Conservation (phyloP, 2,113 vertebrate genomes). For the Halichoerus grypus region DNA sequence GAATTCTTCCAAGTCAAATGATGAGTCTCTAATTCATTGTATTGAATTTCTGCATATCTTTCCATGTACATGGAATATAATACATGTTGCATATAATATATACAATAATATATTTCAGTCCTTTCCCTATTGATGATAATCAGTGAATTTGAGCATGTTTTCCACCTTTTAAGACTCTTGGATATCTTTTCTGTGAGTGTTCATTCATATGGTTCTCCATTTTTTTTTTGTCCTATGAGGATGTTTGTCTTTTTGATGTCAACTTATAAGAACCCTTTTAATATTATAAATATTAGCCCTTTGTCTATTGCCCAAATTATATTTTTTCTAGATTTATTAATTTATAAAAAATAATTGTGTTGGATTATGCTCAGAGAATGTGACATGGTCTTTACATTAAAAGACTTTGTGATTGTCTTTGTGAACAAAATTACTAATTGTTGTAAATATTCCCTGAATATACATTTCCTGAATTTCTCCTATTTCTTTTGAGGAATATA, state of each 20-base stretch:
- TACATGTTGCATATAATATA: neutral
- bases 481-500: neutral
- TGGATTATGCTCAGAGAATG: neutral
- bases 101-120: neutral
- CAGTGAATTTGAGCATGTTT: neutral
- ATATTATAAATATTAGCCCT: neutral
- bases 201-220: neutral
- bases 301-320: neutral
- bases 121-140: neutral
- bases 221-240: neutral
- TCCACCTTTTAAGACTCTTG: neutral
- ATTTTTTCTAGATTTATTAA: neutral
- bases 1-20: neutral
- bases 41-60: neutral
- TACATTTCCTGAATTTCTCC: neutral
- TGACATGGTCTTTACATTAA: neutral
- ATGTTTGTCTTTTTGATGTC: neutral
- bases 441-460: neutral
- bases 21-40: neutral
- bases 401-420: neutral
- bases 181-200: neutral
- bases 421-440: neutral
- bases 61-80: neutral
- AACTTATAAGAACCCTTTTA: neutral
- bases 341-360: constrained; percentile 7